Evolutionary conservation across 2,113 vertebrate genomes (phyloP).

Genomic region (Neolamprologus sp.): DNA sequence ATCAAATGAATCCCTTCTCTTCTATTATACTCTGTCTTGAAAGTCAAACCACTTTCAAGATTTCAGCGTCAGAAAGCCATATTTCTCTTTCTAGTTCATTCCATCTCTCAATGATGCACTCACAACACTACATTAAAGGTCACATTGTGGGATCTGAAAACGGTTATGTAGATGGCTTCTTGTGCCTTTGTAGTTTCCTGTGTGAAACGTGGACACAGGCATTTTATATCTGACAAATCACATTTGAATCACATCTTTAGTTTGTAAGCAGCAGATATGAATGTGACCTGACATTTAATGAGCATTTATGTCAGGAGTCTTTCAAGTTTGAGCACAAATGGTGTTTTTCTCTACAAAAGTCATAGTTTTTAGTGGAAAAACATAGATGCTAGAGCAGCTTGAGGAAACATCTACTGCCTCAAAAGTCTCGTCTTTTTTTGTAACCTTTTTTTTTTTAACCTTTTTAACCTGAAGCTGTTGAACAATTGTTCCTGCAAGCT

Average conservation of each 20-base stretch:
- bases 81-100: neutral
- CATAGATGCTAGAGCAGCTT: too few species aligned
- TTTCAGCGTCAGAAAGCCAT: neutral
- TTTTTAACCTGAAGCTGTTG: neutral
- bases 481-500: neutral
- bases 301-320: neutral
- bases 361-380: neutral
- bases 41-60: neutral
- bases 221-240: neutral
- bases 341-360: neutral
- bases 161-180: neutral
- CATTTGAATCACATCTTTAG: neutral
- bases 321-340: fast-evolving
- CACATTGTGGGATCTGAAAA: neutral
- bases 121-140: neutral
- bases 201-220: neutral
- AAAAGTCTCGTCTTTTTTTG: neutral
- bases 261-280: neutral
- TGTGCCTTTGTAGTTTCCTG: neutral
- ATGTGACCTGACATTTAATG: neutral
- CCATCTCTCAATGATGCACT: neutral
- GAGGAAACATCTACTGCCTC: neutral
- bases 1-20: neutral
- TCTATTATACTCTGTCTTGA: neutral
- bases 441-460: neutral